phyloP scores from a whole-genome alignment of 2,888 invertebrate species.

The Chymomyza procnemis region DNA sequence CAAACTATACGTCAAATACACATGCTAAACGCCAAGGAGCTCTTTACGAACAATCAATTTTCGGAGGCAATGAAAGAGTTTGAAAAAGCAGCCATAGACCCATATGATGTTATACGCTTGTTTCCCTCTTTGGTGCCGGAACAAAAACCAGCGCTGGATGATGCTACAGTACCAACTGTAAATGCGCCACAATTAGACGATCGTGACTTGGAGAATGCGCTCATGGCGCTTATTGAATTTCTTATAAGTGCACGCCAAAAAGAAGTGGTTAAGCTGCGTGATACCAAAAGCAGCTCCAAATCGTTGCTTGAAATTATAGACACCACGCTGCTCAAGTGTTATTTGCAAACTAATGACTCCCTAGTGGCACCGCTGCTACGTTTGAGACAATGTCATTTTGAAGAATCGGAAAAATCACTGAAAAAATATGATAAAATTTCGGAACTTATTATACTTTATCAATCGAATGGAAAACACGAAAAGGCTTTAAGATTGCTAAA shows the following conservation, averaged over 20 bases:
- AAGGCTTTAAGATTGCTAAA: conserved; percentile 93
- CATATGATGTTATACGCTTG: conserved; percentile 95
- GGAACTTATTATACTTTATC: conserved; percentile 96
- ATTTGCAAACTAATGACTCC: conserved; percentile 96
- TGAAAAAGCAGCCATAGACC: conserved; percentile 92
- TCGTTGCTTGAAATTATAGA: conserved; percentile 93
- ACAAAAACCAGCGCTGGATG: conserved; percentile 56
- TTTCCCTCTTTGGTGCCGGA: conserved; percentile 89
- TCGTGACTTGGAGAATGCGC: conserved; percentile 91
- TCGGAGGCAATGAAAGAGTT: conserved; percentile 95
- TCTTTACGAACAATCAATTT: conserved; percentile 93
- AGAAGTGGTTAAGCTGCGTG: conserved; percentile 75
- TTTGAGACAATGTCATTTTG: conserved; percentile 93
- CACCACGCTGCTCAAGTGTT: conserved; percentile 97
- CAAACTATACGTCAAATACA: conserved; percentile 92
- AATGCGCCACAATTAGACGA: conserved; percentile 82
- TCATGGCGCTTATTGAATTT: conserved; percentile 93
- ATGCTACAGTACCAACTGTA: conserved; percentile 46
- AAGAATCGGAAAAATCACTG: conserved; percentile 94
- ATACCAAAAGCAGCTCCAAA: conserved; percentile 70
- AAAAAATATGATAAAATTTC: conserved; percentile 92
- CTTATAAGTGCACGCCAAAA: conserved; percentile 86
- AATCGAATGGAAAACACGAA: conserved; percentile 94
- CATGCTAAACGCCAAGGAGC: conserved; percentile 91
- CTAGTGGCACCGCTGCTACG: conserved; percentile 94